These are phyloP conservation scores for human DNA, from an alignment of 2,113 vertebrate species.

Conservation along the genomic window GRCh38 chr3:52499001-52499500, in stretches of 20 bases:
- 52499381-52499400: background rate
- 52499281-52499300: background rate
- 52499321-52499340: too few relatives aligned
- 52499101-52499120: background rate
- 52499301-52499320: too few relatives aligned
- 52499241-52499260: background rate
- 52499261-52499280: background rate
- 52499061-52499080: conserved; percentile 4
- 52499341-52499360: background rate
- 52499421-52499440: too few relatives aligned
- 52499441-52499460: too few relatives aligned
- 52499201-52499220: background rate
- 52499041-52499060: background rate
- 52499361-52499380: background rate
- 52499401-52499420: background rate
- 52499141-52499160: background rate
- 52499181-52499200: background rate
- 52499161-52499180: background rate
- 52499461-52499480: background rate
- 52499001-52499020: background rate
- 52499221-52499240: background rate
- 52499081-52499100: background rate
- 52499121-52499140: conserved; percentile 48
- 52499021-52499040: conserved; percentile 26
- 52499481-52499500: background rate